Conservation (phyloP, 2,888 invertebrate species). For the Synanthedon andrenaeformis region DNA sequence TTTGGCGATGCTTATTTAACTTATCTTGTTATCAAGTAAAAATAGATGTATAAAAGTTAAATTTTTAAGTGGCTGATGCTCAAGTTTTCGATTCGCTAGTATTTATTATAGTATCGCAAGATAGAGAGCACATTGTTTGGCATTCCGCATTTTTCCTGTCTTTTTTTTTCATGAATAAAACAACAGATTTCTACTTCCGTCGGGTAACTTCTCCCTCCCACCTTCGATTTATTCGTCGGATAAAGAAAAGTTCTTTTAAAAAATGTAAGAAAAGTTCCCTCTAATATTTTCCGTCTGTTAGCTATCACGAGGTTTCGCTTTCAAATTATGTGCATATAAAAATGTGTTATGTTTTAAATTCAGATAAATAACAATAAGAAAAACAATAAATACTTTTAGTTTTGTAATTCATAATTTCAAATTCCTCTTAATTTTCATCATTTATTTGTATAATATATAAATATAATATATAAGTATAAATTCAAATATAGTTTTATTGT, state of each 20-base stretch:
- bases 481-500: no score
- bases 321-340: constrained; percentile 61
- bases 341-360: constrained; percentile 34
- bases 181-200: constrained; percentile 65
- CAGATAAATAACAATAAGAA: constrained; percentile 1
- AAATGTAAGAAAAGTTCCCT: constrained; percentile 64
- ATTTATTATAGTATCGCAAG: constrained; percentile 17
- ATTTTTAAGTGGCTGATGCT: neutral
- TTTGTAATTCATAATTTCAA: neutral
- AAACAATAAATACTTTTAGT: neutral
- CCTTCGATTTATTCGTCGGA: constrained; percentile 68
- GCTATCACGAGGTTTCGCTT: constrained; percentile 45
- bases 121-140: constrained; percentile 26
- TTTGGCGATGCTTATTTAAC: no score
- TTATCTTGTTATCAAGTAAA: no score
- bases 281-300: constrained; percentile 65
- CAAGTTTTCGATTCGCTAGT: constrained; percentile 20
- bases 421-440: no score
- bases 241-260: constrained; percentile 66
- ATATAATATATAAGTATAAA: no score
- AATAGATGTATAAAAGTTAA: neutral
- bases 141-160: constrained; percentile 48
- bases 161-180: constrained; percentile 69
- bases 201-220: constrained; percentile 59
- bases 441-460: no score